phyloP scores from a whole-genome alignment of 2,888 invertebrate genomes.

The Platerodrilus igneus region DNA sequence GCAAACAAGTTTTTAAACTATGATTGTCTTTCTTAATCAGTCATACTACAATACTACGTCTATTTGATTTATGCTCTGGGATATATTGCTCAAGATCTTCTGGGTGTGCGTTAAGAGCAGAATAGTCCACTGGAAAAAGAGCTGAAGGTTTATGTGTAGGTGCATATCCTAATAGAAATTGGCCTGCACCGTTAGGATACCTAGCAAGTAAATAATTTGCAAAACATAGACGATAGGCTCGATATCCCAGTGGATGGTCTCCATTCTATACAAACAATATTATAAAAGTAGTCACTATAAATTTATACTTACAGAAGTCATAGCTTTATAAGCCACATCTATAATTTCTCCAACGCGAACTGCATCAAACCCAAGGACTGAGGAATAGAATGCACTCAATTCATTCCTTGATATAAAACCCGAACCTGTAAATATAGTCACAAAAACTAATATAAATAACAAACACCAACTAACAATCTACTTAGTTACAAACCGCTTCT shows the following conservation, averaged over 20 bases:
- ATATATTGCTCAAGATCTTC: conserved; percentile 66
- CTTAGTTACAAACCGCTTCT: conserved; percentile 54
- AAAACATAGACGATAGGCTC: conserved; percentile 67
- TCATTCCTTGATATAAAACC: conserved; percentile 65
- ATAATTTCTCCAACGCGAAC: conserved; percentile 61
- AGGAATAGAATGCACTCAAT: conserved; percentile 64
- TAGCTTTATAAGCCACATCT: conserved; percentile 63
- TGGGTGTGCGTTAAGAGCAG: conserved; percentile 66
- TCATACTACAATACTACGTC: conserved; percentile 63
- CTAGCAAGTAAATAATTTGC: conserved; percentile 71
- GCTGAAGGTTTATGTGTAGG: conserved; percentile 54
- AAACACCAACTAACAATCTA: conserved; percentile 5
- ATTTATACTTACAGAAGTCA: conserved; percentile 63
- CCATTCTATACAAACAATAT: conserved; percentile 56
- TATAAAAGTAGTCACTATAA: neutral
- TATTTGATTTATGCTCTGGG: conserved; percentile 63
- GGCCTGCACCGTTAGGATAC: conserved; percentile 71
- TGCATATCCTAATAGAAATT: conserved; percentile 65
- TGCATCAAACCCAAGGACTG: conserved; percentile 62
- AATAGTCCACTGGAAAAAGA: conserved; percentile 71
- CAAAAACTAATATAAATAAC: conserved; percentile 22
- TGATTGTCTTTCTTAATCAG: conserved; percentile 10
- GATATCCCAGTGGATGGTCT: conserved; percentile 61
- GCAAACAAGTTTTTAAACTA: conserved; percentile 18
- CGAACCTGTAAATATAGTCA: conserved; percentile 49